These are phyloP conservation scores for Strix uralensis DNA, from an alignment of 2,113 vertebrate species.

Conservation along the genomic window DNA sequence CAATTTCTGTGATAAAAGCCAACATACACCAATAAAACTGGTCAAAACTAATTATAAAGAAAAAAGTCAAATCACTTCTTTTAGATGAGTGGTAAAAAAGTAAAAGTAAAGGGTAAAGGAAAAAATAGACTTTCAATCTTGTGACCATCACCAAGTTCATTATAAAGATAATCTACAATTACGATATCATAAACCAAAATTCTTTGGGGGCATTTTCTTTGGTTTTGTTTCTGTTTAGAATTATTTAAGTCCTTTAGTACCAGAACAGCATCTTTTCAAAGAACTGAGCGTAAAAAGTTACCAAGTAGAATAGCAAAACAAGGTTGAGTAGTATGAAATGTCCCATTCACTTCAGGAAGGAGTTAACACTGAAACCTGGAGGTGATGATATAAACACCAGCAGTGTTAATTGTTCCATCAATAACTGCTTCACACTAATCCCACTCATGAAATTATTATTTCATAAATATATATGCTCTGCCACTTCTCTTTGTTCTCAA, in stretches of 20 bases:
- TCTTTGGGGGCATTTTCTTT: background rate
- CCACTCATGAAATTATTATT: background rate
- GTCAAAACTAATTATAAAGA: background rate
- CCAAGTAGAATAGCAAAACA: background rate
- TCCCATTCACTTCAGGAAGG: background rate
- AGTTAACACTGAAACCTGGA: background rate
- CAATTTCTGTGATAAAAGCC: background rate
- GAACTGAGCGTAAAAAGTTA: background rate
- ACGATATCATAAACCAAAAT: background rate
- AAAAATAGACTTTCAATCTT: background rate
- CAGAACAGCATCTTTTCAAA: background rate
- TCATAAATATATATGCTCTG: background rate
- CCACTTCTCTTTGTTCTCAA: background rate
- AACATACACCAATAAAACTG: background rate
- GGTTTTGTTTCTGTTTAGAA: background rate
- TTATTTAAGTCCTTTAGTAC: background rate
- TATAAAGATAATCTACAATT: background rate
- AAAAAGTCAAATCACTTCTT: background rate
- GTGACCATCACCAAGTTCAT: background rate
- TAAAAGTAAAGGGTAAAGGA: background rate
- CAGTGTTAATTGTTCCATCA: background rate
- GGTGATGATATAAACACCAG: background rate
- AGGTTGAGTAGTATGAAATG: background rate
- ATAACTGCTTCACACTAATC: background rate
- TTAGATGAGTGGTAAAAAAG: background rate